These are phyloP conservation scores for Poecilobothrus nobilitatus DNA, from an alignment of 2,888 invertebrate genomes.

Conservation along the genomic window DNA sequence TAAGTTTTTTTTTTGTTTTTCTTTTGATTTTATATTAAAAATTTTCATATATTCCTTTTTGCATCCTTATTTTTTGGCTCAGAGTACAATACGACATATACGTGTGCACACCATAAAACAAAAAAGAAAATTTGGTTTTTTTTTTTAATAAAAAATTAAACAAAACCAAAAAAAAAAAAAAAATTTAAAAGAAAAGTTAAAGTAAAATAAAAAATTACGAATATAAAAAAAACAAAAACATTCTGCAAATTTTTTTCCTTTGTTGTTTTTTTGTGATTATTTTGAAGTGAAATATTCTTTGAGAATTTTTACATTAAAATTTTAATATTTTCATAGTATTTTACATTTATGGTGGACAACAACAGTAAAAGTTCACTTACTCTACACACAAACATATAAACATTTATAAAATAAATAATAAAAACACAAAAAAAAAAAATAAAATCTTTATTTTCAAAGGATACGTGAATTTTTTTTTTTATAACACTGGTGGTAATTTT, in stretches of 20 bases:
- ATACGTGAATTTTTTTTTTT: slow-evolving; percentile 22
- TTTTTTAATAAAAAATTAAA: too few relatives aligned
- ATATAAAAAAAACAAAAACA: too few relatives aligned
- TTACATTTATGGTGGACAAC: neutral
- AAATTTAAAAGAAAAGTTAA: neutral
- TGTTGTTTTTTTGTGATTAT: too few relatives aligned
- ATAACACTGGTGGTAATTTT: slow-evolving; percentile 21
- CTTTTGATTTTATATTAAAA: too few relatives aligned
- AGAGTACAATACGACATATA: slow-evolving; percentile 6
- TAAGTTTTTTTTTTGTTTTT: too few relatives aligned
- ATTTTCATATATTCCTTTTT: slow-evolving; percentile 3
- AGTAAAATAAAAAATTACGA: neutral
- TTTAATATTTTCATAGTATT: neutral
- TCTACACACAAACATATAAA: neutral
- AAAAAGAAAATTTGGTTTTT: neutral
- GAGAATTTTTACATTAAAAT: neutral
- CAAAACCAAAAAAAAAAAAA: neutral
- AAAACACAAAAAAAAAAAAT: slow-evolving; percentile 8
- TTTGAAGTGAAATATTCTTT: too few relatives aligned
- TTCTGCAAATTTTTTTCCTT: too few relatives aligned
- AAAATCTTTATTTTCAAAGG: neutral
- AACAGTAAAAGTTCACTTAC: neutral
- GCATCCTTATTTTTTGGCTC: neutral
- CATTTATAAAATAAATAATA: neutral
- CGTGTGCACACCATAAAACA: neutral